phyloP scores from a whole-genome alignment of 2,888 invertebrate genomes.

The Silvanus unidentatus region DNA sequence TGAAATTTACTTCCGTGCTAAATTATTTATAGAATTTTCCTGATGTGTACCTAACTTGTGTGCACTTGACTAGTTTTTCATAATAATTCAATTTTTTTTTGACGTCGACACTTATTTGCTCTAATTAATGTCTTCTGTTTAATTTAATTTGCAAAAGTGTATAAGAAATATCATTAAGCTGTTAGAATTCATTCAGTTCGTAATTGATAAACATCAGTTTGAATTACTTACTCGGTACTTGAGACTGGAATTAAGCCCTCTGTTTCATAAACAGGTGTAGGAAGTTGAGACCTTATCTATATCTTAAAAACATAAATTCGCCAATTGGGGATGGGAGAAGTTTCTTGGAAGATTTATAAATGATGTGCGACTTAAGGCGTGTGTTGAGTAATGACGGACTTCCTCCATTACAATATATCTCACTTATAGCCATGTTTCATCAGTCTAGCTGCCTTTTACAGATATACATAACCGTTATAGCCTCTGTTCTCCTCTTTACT shows the following conservation, averaged over 20 bases:
- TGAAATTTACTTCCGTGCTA: too few relatives aligned
- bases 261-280: slow-evolving; percentile 4
- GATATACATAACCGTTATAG: slow-evolving; percentile 18
- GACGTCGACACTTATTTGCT: too few relatives aligned
- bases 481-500: slow-evolving; percentile 3
- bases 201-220: too few relatives aligned
- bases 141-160: too few relatives aligned
- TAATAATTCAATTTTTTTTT: too few relatives aligned
- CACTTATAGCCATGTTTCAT: slow-evolving; percentile 43
- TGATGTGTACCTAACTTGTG: too few relatives aligned
- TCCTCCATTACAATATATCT: slow-evolving; percentile 43
- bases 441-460: slow-evolving; percentile 34
- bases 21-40: too few relatives aligned
- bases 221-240: not conserved
- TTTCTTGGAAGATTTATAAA: slow-evolving; percentile 28
- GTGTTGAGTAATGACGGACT: slow-evolving; percentile 43
- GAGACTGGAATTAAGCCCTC: not conserved
- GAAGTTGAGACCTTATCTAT: slow-evolving; percentile 2
- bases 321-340: slow-evolving; percentile 2
- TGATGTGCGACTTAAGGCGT: slow-evolving; percentile 34
- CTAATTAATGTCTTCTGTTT: too few relatives aligned
- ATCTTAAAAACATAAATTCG: not conserved
- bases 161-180: too few relatives aligned
- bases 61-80: too few relatives aligned
- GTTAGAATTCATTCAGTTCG: too few relatives aligned